These are phyloP conservation scores for Hirtodrosophila histrioides DNA, from an alignment of 2,888 invertebrate species.

Conservation along the genomic window DNA sequence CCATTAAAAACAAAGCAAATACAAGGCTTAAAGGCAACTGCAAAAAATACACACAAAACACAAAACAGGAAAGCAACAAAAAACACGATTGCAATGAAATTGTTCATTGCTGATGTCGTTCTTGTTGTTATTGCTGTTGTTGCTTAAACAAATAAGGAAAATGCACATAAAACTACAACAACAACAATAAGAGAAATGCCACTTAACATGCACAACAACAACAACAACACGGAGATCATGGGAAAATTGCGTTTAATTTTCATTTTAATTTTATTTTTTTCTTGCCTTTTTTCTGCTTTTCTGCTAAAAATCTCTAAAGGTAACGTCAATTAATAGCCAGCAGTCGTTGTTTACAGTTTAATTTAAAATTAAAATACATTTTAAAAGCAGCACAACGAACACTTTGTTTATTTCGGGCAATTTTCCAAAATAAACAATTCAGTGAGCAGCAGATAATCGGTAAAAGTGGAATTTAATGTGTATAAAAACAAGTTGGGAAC, in stretches of 20 bases:
- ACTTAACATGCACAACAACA: conserved; percentile 53
- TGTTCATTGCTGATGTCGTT: too few species aligned
- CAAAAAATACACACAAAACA: conserved; percentile 32
- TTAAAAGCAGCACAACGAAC: conserved; percentile 41
- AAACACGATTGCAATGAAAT: conserved; percentile 54
- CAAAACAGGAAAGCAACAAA: conserved; percentile 41
- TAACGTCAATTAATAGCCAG: conserved; percentile 54
- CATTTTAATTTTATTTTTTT: conserved; percentile 36
- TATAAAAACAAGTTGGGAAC: conserved; percentile 27
- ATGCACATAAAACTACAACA: conserved; percentile 62
- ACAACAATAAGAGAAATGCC: conserved; percentile 39
- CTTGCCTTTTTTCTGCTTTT: conserved; percentile 28
- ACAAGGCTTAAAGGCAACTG: conserved; percentile 42
- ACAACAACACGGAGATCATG: conserved; percentile 65
- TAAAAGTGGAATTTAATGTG: conserved; percentile 52
- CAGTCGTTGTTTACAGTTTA: conserved; percentile 62
- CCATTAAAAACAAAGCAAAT: conserved; percentile 60
- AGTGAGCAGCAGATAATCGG: conserved; percentile 25
- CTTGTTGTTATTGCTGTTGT: conserved; percentile 42
- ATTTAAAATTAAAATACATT: conserved; percentile 70
- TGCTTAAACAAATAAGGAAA: conserved; percentile 76
- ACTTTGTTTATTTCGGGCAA: conserved; percentile 48
- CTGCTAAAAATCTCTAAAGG: conserved; percentile 44
- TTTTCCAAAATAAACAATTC: conserved; percentile 67
- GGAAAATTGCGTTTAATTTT: conserved; percentile 70